phyloP scores from a whole-genome alignment of 1,140 invertebrate genomes.

The Camponotus floridanus region DNA sequence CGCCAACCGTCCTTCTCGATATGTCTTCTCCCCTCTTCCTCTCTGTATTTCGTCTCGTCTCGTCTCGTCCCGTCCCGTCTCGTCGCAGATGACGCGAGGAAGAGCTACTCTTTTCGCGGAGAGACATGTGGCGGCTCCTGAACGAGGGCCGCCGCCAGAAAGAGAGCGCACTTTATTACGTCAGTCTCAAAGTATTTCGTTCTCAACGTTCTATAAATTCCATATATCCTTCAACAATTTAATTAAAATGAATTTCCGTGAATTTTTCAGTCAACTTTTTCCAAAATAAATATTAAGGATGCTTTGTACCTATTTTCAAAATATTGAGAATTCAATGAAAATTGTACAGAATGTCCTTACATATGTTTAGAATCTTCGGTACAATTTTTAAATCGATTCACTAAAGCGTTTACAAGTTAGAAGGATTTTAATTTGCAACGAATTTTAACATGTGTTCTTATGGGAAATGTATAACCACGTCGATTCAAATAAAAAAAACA shows the following conservation, averaged over 20 bases:
- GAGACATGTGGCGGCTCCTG: constrained; percentile 71
- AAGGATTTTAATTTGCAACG: no score
- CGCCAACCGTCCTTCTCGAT: constrained; percentile 62
- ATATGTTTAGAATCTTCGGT: no score
- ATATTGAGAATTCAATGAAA: no score
- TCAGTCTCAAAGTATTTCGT: constrained; percentile 59
- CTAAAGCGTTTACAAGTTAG: no score
- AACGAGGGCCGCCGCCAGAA: constrained; percentile 56
- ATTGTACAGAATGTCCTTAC: no score
- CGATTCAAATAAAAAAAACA: no score
- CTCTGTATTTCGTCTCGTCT: constrained; percentile 42
- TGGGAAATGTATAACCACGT: no score
- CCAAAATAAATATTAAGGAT: background rate
- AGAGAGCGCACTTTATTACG: constrained; percentile 70
- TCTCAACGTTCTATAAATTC: constrained; percentile 40
- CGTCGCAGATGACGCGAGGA: constrained; percentile 55
- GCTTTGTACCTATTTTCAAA: no score
- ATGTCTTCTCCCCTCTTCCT: constrained; percentile 62
- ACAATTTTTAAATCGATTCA: no score
- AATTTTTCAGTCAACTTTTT: background rate
- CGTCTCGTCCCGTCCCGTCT: constrained; percentile 37
- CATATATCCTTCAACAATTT: background rate
- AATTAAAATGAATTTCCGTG: constrained; percentile 22
- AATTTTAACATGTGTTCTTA: no score
- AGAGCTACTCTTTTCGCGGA: constrained; percentile 63